These are phyloP conservation scores for Andrena marginata DNA, from an alignment of 2,888 invertebrate species.

Conservation along the genomic window DNA sequence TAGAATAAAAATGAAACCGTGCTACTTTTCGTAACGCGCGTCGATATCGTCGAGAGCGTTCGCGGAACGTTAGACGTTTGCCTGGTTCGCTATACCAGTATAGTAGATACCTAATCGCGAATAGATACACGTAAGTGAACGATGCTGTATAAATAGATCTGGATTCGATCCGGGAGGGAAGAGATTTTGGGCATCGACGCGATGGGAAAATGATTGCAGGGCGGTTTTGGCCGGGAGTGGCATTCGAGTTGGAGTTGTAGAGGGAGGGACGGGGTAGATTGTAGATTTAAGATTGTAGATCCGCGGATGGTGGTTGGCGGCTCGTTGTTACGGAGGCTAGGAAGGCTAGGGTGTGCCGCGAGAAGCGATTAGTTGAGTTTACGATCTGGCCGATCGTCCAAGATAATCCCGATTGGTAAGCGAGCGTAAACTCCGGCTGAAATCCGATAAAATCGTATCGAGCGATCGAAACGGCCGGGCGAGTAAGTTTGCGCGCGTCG, in stretches of 20 bases:
- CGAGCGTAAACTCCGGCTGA: constrained; percentile 73
- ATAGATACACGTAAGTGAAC: too few relatives aligned
- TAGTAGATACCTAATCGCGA: too few relatives aligned
- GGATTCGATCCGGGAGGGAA: too few relatives aligned
- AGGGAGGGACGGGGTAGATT: not conserved
- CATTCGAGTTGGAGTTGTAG: too few relatives aligned
- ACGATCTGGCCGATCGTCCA: constrained; percentile 65
- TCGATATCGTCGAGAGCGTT: not conserved
- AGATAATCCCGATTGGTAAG: constrained; percentile 29
- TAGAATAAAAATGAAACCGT: too few relatives aligned
- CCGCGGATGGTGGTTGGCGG: constrained; percentile 1
- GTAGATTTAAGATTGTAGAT: too few relatives aligned
- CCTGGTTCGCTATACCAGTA: too few relatives aligned
- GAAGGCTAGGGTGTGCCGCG: not conserved
- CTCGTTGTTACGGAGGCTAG: constrained; percentile 5
- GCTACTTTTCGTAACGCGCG: too few relatives aligned
- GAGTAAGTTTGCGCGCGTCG: constrained; percentile 59
- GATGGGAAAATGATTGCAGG: too few relatives aligned
- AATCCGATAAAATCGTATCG: constrained; percentile 78
- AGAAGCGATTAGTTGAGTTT: constrained; percentile 16
- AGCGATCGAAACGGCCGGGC: constrained; percentile 45
- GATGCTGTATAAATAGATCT: too few relatives aligned
- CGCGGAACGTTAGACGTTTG: not conserved
- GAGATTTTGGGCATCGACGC: too few relatives aligned
- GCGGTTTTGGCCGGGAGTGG: too few relatives aligned